Conservation (phyloP, 2,797 vertebrate species). For the Sphaeramia orbicularis region DNA sequence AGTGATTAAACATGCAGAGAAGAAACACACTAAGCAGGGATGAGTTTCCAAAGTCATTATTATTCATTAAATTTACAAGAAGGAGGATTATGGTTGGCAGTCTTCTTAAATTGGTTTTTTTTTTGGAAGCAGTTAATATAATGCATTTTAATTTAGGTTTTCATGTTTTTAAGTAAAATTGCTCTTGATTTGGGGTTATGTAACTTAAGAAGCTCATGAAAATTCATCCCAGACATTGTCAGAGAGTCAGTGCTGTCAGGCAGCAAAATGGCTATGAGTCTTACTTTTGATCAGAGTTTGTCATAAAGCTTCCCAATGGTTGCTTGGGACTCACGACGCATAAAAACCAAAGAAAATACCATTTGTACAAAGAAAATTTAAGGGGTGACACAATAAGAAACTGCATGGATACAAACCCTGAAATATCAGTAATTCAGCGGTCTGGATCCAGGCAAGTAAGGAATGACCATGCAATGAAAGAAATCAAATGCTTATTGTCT, state of each 20-base stretch:
- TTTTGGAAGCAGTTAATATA: constrained; percentile 17
- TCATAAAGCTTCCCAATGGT: constrained; percentile 68
- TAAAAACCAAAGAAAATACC: constrained; percentile 71
- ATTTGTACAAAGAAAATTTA: constrained; percentile 65
- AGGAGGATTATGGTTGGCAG: constrained; percentile 2
- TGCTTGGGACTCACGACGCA: constrained; percentile 69
- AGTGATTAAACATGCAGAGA: constrained; percentile 62
- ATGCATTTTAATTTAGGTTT: background rate
- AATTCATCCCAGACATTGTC: constrained; percentile 67
- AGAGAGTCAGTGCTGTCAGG: constrained; percentile 41
- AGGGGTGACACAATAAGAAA: constrained; percentile 44
- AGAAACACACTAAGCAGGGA: constrained; percentile 48
- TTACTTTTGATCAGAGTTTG: constrained; percentile 71
- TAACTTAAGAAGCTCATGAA: constrained; percentile 30
- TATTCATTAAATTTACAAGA: constrained; percentile 21
- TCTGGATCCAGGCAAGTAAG: constrained; percentile 66
- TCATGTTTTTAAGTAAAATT: no score
- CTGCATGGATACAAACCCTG: constrained; percentile 61
- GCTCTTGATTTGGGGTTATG: no score
- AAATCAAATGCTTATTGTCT: constrained; percentile 28
- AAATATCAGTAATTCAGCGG: constrained; percentile 36
- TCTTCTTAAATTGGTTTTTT: background rate
- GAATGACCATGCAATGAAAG: constrained; percentile 50
- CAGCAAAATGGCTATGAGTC: constrained; percentile 51
- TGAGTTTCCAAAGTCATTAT: constrained; percentile 65